A percentile compares a stretch with the other conserved stretches of the same genome.
Evolutionary conservation across 2,888 invertebrate genomes (phyloP).

Genomic region (Endomychus coccineus): DNA sequence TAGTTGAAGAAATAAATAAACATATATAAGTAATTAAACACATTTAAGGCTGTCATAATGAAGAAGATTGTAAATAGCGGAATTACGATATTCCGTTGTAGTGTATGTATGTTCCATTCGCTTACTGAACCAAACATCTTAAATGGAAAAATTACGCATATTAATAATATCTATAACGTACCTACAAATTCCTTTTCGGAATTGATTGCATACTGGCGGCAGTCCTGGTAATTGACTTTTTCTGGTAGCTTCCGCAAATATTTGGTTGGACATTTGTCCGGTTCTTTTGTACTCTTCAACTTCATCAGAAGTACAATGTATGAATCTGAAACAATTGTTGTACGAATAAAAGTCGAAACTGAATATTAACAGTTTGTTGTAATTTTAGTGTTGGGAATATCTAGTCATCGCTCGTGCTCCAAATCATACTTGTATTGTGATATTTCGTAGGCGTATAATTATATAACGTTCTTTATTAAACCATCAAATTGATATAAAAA

Average conservation of each 20-base stretch:
- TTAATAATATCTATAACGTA: slow-evolving; percentile 23
- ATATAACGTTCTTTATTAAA: no score
- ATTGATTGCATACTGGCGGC: slow-evolving; percentile 47
- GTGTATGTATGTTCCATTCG: no score
- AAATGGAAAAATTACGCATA: no score
- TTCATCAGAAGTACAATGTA: slow-evolving; percentile 70
- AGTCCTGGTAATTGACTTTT: slow-evolving; percentile 42
- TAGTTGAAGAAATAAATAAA: slow-evolving; percentile 13
- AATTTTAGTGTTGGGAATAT: no score
- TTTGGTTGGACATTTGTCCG: slow-evolving; percentile 61
- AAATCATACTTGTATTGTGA: no score
- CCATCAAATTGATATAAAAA: no score
- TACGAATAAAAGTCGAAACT: no score
- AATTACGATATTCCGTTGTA: no score
- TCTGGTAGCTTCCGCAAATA: slow-evolving; percentile 41
- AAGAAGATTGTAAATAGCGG: no score
- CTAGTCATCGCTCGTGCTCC: no score
- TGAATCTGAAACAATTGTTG: slow-evolving; percentile 50
- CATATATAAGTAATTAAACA: neutral
- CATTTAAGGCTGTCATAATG: neutral
- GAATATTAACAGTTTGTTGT: neutral
- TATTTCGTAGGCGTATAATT: no score
- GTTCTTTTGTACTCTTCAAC: slow-evolving; percentile 66
- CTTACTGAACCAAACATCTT: no score
- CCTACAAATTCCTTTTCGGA: slow-evolving; percentile 47